Evolutionary conservation across 2,113 vertebrate genomes (phyloP).

Genomic region (Callipepla californica): DNA sequence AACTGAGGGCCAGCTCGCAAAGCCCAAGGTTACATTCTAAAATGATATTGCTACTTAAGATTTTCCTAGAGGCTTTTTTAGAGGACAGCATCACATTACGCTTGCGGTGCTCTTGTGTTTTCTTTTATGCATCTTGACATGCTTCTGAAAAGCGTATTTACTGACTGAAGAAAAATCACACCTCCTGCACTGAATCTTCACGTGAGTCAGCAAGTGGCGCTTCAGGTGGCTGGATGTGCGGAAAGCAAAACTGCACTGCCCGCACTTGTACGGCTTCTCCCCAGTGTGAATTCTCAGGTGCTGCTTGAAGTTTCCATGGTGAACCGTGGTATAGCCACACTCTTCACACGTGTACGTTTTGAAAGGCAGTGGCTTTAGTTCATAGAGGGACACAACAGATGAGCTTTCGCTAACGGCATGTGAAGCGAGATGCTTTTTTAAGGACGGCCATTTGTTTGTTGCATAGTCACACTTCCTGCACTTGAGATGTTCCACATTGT

Average conservation of each 20-base stretch:
- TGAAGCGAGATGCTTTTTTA: conserved; percentile 38
- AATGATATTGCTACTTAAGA: not conserved
- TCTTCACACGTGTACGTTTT: conserved; percentile 33
- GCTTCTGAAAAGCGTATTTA: not conserved
- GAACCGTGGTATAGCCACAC: conserved; percentile 52
- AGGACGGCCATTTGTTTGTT: conserved; percentile 31
- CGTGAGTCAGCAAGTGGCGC: conserved; percentile 48
- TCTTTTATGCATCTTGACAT: not conserved
- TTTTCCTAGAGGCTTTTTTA: not conserved
- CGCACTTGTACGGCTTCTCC: conserved; percentile 42
- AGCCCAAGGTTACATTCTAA: not conserved
- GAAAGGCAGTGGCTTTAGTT: not conserved
- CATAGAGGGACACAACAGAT: fast-evolving
- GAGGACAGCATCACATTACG: not conserved
- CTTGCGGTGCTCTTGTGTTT: not conserved
- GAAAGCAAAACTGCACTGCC: conserved; percentile 32
- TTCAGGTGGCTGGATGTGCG: conserved; percentile 68
- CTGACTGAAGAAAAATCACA: conserved; percentile 8
- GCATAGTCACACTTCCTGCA: conserved; percentile 48
- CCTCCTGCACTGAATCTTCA: not conserved
- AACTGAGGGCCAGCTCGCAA: fast-evolving
- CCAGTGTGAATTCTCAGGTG: conserved; percentile 59
- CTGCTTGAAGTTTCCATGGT: conserved; percentile 28
- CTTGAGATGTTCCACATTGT: not conserved
- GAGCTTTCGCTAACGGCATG: not conserved